A percentile compares a stretch with the other conserved stretches of the same genome.
Evolutionary conservation across 2,888 invertebrate species (phyloP).

Genomic region (Ectobius pallidus): DNA sequence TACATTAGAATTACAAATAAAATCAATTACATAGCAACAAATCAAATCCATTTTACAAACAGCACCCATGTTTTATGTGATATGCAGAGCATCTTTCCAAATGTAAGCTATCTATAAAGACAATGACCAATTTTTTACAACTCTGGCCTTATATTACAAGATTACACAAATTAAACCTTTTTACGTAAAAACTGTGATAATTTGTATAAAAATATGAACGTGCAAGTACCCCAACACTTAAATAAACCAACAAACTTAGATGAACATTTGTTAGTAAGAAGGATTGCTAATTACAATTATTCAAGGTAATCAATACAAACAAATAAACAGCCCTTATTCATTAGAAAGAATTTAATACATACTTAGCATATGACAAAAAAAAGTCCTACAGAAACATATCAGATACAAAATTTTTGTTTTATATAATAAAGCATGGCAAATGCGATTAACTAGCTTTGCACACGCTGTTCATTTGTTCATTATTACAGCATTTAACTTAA

Average conservation of each 20-base stretch:
- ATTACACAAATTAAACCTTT: background rate
- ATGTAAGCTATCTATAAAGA: background rate
- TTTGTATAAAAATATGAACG: background rate
- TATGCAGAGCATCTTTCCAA: background rate
- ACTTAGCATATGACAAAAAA: constrained; percentile 42
- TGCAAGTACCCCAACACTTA: background rate
- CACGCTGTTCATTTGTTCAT: constrained; percentile 23
- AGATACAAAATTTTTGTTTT: constrained; percentile 41
- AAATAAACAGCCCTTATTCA: constrained; percentile 38
- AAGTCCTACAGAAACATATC: constrained; percentile 40
- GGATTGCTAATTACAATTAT: background rate
- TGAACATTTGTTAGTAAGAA: constrained; percentile 1
- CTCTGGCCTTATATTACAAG: background rate
- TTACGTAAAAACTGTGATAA: background rate
- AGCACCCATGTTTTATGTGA: background rate
- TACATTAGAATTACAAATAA: constrained; percentile 27
- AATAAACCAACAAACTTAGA: background rate
- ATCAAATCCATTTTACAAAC: constrained; percentile 9
- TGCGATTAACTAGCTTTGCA: constrained; percentile 26
- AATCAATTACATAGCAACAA: constrained; percentile 11
- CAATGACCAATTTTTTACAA: background rate
- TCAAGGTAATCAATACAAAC: constrained; percentile 15
- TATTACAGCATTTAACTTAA: constrained; percentile 33
- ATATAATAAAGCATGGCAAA: constrained; percentile 34
- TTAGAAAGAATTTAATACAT: constrained; percentile 46